Evolutionary conservation across 2,113 vertebrate genomes (phyloP).

Genomic region (Leptobrachium leishanense): DNA sequence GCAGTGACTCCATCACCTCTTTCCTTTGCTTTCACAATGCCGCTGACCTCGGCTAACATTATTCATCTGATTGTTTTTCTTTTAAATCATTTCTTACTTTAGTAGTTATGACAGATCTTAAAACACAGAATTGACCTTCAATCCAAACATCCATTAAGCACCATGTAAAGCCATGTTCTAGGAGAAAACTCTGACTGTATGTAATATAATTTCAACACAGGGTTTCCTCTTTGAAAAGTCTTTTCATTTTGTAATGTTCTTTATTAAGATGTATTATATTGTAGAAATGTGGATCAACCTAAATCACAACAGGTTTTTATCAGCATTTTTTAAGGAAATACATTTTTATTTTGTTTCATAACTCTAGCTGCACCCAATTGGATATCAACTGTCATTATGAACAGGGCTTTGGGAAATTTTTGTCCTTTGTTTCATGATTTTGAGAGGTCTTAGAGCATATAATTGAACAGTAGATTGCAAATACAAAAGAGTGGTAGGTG

Average conservation of each 20-base stretch:
- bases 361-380: too few species aligned
- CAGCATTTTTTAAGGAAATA: too few species aligned
- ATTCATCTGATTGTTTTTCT: conserved; percentile 13
- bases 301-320: too few species aligned
- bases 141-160: conserved; percentile 5
- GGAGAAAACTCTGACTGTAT: neutral
- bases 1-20: neutral
- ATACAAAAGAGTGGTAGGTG: too few species aligned
- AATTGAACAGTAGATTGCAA: too few species aligned
- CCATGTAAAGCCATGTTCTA: neutral
- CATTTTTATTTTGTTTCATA: too few species aligned
- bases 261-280: neutral
- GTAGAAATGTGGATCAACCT: too few species aligned
- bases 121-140: conserved; percentile 23
- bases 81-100: neutral
- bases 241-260: neutral
- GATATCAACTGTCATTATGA: too few species aligned
- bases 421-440: too few species aligned
- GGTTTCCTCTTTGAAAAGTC: neutral
- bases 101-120: conserved; percentile 17
- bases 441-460: too few species aligned
- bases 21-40: neutral
- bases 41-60: conserved; percentile 5
- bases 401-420: too few species aligned
- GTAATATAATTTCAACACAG: neutral